Evolutionary conservation across 2,888 invertebrate species (phyloP).

Genomic region (Busseola fusca): DNA sequence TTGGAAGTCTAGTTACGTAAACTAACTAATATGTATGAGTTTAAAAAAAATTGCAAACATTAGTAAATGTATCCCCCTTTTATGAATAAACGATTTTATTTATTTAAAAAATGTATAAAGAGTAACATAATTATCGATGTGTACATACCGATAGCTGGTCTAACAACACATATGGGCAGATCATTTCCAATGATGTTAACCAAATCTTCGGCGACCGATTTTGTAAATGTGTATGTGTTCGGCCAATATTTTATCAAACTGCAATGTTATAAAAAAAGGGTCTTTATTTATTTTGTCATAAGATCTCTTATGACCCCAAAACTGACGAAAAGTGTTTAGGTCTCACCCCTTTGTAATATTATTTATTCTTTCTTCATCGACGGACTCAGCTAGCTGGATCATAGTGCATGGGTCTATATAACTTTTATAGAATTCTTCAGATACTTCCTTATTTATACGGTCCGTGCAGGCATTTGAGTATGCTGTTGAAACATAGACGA

Average conservation of each 20-base stretch:
- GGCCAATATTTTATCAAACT: conserved; percentile 92
- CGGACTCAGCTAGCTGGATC: conserved; percentile 31
- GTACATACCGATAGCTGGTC: conserved; percentile 95
- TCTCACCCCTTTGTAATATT: conserved; percentile 17
- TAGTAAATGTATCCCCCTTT: too few relatives aligned
- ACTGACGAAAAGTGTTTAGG: not conserved
- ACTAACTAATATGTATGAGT: too few relatives aligned
- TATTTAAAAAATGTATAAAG: too few relatives aligned
- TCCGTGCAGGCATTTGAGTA: conserved; percentile 23
- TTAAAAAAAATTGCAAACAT: too few relatives aligned
- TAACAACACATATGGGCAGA: conserved; percentile 93
- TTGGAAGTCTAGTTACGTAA: too few relatives aligned
- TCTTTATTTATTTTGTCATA: not conserved
- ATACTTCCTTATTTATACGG: not conserved
- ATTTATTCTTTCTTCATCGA: conserved; percentile 28
- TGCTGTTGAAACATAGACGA: conserved; percentile 43
- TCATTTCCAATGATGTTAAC: conserved; percentile 90
- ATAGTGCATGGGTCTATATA: conserved; percentile 8
- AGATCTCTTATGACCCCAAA: not conserved
- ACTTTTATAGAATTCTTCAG: conserved; percentile 35
- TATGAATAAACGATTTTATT: too few relatives aligned
- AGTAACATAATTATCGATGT: not conserved
- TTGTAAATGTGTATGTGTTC: conserved; percentile 97
- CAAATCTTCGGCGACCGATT: conserved; percentile 94
- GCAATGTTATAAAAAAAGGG: conserved; percentile 45